phyloP scores from a whole-genome alignment of 2,888 invertebrate genomes.

The Mythimna vitellina region DNA sequence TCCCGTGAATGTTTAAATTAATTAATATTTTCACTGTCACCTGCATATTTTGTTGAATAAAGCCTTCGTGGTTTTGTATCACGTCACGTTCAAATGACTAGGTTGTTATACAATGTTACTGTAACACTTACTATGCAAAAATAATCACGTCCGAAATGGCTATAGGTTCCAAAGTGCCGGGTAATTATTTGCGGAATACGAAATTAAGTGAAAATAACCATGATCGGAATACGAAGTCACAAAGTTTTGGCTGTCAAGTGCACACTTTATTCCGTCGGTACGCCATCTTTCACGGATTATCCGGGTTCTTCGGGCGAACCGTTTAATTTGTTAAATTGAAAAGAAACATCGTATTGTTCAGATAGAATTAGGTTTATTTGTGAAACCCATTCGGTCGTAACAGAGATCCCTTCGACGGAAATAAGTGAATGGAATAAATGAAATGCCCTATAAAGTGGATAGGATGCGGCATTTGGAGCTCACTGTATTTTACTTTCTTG shows the following conservation, averaged over 20 bases:
- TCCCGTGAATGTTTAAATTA: conserved; percentile 42
- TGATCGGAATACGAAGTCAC: conserved; percentile 44
- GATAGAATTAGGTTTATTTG: conserved; percentile 88
- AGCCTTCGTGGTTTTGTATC: conserved; percentile 34
- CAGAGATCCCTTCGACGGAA: conserved; percentile 83
- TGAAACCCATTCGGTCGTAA: conserved; percentile 86
- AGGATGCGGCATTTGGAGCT: conserved; percentile 82
- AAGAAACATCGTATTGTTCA: conserved; percentile 87
- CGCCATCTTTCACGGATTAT: conserved; percentile 65
- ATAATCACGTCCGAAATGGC: conserved; percentile 52
- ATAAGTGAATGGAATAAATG: conserved; percentile 89
- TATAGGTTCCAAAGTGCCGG: conserved; percentile 45
- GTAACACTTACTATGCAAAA: conserved; percentile 50
- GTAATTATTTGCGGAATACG: conserved; percentile 57
- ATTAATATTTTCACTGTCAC: conserved; percentile 44
- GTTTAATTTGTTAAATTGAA: conserved; percentile 89
- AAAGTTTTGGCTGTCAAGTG: conserved; percentile 43
- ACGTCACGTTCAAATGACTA: conserved; percentile 41
- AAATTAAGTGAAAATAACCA: conserved; percentile 54
- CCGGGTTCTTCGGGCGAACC: conserved; percentile 68
- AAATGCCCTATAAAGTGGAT: conserved; percentile 87
- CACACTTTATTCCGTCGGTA: conserved; percentile 52
- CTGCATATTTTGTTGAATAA: conserved; percentile 40
- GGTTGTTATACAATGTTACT: conserved; percentile 24
- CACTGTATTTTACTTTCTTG: conserved; percentile 75